Conservation (phyloP, 2,113 vertebrate genomes). For the Boleophthalmus pectinirostris region DNA sequence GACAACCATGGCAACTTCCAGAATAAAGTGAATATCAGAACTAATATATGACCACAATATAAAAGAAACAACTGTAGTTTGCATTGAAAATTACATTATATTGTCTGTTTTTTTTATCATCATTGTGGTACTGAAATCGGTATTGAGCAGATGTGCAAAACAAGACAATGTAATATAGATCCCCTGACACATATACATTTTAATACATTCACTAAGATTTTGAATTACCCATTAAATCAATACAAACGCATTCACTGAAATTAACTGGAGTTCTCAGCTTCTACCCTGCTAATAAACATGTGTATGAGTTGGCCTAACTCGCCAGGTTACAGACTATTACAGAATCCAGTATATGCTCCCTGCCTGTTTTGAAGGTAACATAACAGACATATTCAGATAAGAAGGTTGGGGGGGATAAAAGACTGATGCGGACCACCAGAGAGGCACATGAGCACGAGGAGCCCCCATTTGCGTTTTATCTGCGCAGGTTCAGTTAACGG, state of each 20-base stretch:
- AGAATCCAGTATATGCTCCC: not conserved
- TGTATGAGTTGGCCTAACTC: not conserved
- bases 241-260: too few relatives aligned
- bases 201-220: too few relatives aligned
- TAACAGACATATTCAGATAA: conserved; percentile 27
- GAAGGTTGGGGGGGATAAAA: conserved; percentile 23
- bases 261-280: not conserved
- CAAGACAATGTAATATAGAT: too few relatives aligned
- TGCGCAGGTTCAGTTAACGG: conserved; percentile 64
- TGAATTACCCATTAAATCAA: too few relatives aligned
- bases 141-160: too few relatives aligned
- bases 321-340: not conserved
- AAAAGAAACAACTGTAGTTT: too few relatives aligned
- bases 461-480: conserved; percentile 59
- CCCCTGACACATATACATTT: too few relatives aligned
- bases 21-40: too few relatives aligned
- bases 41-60: too few relatives aligned
- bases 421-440: conserved; percentile 43
- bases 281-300: not conserved
- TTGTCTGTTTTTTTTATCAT: not conserved
- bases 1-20: too few relatives aligned
- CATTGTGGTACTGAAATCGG: not conserved
- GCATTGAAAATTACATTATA: too few relatives aligned
- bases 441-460: conserved; percentile 48
- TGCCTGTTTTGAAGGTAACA: conserved; percentile 12